Base-by-base conservation (phyloP, 2,797 vertebrate species). In the Cryptoprocta ferox region DNA sequence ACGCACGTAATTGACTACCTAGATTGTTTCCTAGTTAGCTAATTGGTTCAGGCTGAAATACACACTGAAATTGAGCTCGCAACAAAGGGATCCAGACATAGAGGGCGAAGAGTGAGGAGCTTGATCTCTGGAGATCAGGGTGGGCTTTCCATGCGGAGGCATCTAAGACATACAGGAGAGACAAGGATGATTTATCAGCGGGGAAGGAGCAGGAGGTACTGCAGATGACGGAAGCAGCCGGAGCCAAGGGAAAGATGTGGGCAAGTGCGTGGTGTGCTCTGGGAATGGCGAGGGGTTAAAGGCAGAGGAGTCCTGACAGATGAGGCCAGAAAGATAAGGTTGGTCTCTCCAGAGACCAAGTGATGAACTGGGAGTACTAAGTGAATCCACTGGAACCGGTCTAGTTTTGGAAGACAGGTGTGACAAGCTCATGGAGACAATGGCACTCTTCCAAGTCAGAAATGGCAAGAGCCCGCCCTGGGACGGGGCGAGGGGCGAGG, bases 1-100 rank as follows among this genome's bases (percentile, higher is more conserved):
- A 76, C 76, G 53, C 13, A 92, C 1, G 19, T n/a, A 42, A 61
- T 63, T 90, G 48, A 88, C 63, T 88, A 35, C 59, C 37, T 63
- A 32, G 68, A 32, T 48, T 11, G 37, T 76, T 76, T 78, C 66
- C 61, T 68, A 59, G 48, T 56, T 68, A 42, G 70, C 82, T 82
- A 91, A 56, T 61, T 28, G 30, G 76, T 90, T 76, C 48, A 86
- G 61, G 35, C 39, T 28, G 81, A 96, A 95, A 85, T 50, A 88
- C 90, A 71, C 48, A 32, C 73, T 91, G 63, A 94, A 92, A 50
- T 13, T 2, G 78, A 73, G 21, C n/a, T 87, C 63, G 65, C 18
- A 26, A 85, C 28, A 85, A 93, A 78, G 45, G 35, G 48, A 2
- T 75, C 48, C 75, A 21, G 68, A 85, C 89, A 50, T 5, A 61